Percentiles rank a stretch among this genome's conserved stretches.
Evolutionary conservation across 2,113 vertebrate genomes (phyloP).

Genomic region (Cryptotis parvus): DNA sequence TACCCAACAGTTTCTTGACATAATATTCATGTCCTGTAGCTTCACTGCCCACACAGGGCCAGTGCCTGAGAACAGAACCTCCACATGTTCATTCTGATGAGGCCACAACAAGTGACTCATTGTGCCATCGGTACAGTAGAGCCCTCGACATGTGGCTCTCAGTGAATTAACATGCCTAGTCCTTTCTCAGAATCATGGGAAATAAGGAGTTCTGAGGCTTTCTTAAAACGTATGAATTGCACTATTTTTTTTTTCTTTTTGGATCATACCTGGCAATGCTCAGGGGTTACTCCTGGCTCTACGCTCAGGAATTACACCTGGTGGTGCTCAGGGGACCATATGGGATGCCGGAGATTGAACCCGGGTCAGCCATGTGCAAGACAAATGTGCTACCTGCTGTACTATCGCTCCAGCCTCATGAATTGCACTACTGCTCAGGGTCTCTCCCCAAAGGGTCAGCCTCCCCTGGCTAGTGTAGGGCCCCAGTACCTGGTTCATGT

Average conservation of each 20-base stretch:
- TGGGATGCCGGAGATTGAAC: too few species aligned
- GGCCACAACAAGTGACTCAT: background rate
- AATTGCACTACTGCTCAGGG: background rate
- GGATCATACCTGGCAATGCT: too few species aligned
- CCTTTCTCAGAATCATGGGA: background rate
- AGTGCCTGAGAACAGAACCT: background rate
- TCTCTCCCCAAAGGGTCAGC: background rate
- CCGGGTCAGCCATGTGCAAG: too few species aligned
- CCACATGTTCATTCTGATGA: background rate
- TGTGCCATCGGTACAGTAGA: background rate
- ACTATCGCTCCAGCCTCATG: too few species aligned
- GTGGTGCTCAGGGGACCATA: too few species aligned
- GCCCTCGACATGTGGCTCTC: background rate
- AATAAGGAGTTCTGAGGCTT: background rate
- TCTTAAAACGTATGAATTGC: background rate
- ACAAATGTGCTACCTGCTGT: too few species aligned
- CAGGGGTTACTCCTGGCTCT: too few species aligned
- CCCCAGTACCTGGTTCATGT: constrained; percentile 92
- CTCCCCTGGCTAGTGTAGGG: background rate
- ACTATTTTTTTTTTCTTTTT: too few species aligned
- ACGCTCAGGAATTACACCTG: too few species aligned
- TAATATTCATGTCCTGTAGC: background rate
- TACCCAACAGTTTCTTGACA: background rate
- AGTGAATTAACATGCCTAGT: constrained; percentile 3
- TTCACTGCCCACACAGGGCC: background rate